Evolutionary conservation across 2,888 invertebrate species (phyloP).

Genomic region (Harmothoe impar): DNA sequence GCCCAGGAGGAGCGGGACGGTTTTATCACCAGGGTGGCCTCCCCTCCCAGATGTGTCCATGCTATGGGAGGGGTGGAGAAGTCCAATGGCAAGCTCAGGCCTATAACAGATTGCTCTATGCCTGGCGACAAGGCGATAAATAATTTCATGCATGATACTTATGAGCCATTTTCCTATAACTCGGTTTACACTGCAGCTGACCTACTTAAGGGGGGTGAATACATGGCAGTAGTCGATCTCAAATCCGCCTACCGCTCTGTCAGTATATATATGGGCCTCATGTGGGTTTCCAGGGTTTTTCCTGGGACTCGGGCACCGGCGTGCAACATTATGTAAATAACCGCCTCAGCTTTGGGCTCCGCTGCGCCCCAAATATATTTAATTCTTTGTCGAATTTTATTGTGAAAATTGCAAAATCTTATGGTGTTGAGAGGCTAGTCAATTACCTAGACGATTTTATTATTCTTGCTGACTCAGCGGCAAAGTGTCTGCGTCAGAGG

Average conservation of each 20-base stretch:
- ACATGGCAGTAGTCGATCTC: neutral
- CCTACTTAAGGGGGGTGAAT: neutral
- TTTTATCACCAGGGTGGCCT: neutral
- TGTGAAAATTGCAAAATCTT: too few species aligned
- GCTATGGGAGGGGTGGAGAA: too few species aligned
- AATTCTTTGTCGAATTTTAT: too few species aligned
- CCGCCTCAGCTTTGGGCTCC: neutral
- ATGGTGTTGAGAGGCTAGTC: neutral
- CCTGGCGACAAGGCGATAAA: too few species aligned
- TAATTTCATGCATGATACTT: too few species aligned
- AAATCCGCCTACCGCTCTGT: neutral
- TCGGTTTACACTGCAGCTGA: too few species aligned
- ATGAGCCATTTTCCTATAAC: too few species aligned
- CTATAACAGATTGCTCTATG: too few species aligned
- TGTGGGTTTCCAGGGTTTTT: neutral
- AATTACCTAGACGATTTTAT: constrained; percentile 13
- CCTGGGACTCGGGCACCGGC: neutral
- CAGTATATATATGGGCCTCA: neutral
- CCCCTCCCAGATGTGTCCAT: too few species aligned
- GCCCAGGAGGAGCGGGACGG: neutral
- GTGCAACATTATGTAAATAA: neutral
- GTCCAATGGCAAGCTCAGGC: too few species aligned
- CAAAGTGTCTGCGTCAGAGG: neutral
- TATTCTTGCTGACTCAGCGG: neutral
- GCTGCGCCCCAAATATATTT: too few species aligned